Base-by-base conservation (phyloP, 2,113 vertebrate genomes). In the Phylloscopus whistleri region DNA sequence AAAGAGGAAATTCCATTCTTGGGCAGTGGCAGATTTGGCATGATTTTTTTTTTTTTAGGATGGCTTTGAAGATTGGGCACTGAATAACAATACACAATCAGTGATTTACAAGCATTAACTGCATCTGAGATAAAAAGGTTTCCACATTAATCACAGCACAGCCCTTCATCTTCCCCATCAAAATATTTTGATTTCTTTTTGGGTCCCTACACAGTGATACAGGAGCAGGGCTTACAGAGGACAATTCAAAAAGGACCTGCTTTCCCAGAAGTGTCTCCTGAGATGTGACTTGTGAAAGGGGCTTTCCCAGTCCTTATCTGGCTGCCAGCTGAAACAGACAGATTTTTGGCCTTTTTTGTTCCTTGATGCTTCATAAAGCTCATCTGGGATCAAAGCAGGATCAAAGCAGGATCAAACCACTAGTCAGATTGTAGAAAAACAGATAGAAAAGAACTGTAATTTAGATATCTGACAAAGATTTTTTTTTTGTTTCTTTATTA, bases 1-100 rank as follows among this genome's bases (percentile, higher is more conserved):
- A 85, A 91, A 91, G 59, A 91, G 78, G 78, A 93, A 95, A 95
- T 96, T 84, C 89, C 91, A 52, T 91, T 94, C 78, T 69, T 77
- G 72, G 75, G 85, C 68, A 81, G 85, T 60, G 83, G 11, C 76
- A 75, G 68, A 70, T 80, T 70, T 93, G 87, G 78, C 48, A 90
- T 76, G 69, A 41, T 87, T 91, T 88, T 90, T 12, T 62, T 92
- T 75, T 79, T 37, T 37, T 37, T 37, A 67, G 81, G 79, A 78
- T 62, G 39, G 48, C 72, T 96, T 93, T 88, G 90, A 96, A 91
- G 55, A 43, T 16, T 70, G 68, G 53, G 28, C 64, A 81, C 68
- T 68, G 49, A 70, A 27, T 72, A 90, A 88, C 72, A 90, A 66
- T 86, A 63, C 28, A 60, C 23, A 68, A 13, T 46, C 59, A 83